Base-by-base conservation (phyloP, 1,140 invertebrate species). In the Spodoptera frugiperda region DNA sequence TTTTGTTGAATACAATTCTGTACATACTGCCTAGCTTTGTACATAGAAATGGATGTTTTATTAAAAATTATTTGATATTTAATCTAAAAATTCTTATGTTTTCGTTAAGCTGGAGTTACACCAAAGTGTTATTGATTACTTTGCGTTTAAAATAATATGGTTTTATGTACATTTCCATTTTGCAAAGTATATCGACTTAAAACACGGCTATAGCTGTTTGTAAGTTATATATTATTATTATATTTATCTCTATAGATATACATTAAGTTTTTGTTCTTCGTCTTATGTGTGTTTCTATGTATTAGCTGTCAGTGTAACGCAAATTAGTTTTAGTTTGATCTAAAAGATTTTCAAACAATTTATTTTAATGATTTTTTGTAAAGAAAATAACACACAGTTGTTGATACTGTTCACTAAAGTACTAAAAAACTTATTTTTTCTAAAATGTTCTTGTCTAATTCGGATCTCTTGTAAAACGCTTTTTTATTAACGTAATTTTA, bases 111-210 rank as follows among this genome's bases (percentile, higher is more conserved):
- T 95, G 94, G 94, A 95, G 93, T 89, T 93, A 94, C 92, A 94
- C 94, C 94, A 95, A 95, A 95, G 94, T 94, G 87, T 91, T 89
- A 89, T n/a, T 89, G 91, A 92, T 90, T 81, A 84, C 91, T 94
- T 94, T 92, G 91, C 92, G 82, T 46, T 73, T 33, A 15, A 59
- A 79, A 83, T 76, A 81, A 84, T 82, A 77, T 82, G 72, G 53
- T 79, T 75, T 79, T 75, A 82, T 84, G 84, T 89, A 86, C 74
- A 86, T 86, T 85, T 79, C 70, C 65, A 75, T 74, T 76, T 77
- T 81, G 90, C 87, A 90, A 88, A 92, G 87, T 89, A 51, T 79
- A 84, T 83, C 77, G 72, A 81, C 39, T 19, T 77, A 74, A 76
- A 78, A 82, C 81, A 81, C 82, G 80, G 86, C 87, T 86, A 87